These are phyloP conservation scores for Myiothlypis chrysogaster DNA, from an alignment of 2,797 vertebrate genomes.

Conservation along the genomic window DNA sequence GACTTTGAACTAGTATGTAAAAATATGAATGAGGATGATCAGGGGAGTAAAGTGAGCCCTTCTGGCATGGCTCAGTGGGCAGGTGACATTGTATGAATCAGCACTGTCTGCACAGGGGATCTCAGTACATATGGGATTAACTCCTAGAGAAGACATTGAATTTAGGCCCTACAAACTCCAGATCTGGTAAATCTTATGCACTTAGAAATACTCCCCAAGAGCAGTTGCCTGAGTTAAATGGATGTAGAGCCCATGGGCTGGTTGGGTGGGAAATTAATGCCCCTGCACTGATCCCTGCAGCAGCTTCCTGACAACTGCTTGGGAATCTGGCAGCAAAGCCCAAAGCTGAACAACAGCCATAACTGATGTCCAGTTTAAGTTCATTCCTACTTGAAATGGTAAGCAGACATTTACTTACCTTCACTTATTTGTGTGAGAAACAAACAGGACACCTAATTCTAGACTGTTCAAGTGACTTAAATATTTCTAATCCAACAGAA, in stretches of 20 bases:
- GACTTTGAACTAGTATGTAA: constrained; percentile 5
- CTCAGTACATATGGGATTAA: neutral
- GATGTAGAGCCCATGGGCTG: neutral
- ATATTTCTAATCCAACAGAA: neutral
- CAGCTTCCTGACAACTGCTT: neutral
- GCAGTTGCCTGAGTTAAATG: neutral
- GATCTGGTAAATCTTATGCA: neutral
- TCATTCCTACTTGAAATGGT: neutral
- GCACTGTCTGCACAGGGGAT: neutral
- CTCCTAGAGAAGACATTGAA: neutral
- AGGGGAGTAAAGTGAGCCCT: neutral
- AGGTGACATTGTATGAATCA: neutral
- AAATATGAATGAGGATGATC: neutral
- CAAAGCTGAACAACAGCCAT: neutral
- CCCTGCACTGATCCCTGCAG: neutral
- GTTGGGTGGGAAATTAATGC: neutral
- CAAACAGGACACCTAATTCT: neutral
- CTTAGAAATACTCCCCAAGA: neutral
- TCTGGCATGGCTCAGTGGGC: neutral
- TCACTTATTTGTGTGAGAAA: neutral
- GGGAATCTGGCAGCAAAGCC: neutral
- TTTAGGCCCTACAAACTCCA: neutral
- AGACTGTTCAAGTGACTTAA: neutral
- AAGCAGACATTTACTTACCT: neutral
- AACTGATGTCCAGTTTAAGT: neutral